Evolutionary conservation across 2,797 vertebrate genomes (phyloP), one percentile per base, ranked within the genome.

Genomic region (Astyanax mexicanus): DNA sequence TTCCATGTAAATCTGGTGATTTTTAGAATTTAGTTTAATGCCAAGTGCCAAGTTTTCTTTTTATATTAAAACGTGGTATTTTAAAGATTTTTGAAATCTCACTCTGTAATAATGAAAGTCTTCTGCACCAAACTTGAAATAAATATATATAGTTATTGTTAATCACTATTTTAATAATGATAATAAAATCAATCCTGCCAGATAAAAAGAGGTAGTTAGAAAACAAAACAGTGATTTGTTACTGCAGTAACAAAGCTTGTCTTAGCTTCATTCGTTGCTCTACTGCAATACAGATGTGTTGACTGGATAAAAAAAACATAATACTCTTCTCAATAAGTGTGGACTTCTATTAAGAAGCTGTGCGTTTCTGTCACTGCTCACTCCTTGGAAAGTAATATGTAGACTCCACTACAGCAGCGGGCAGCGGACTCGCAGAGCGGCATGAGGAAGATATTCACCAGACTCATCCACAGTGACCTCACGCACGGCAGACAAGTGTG

Each of bases 401-500:
- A 85, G 3, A 94, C 84, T 23, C 89, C 85, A 54, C 88, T 89
- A 86, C 81, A 89, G 65, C 91, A 92, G 58, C 88, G 92, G 4
- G 93, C 90, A 13, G 91, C 37, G 25, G 92, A 94, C 19, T 69
- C 23, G 54, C 89, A 94, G 47, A 94, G 72, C 0, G 94, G 94
- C 35, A 89, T 38, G 13, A 95, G 79, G 74, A 93, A 85, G 45
- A 85, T 80, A 27, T 94, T 90, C 17, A 94, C 77, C 3, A 90
- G 32, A 74, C 89, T 93, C 44, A 89, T 73, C 79, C 92, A 95
- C 66, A 94, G 42, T 1, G 90, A 93, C 17, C 90, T 88, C 45
- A 94, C 74, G 25, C 92, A 93, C 11, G 94, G 93, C 40, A 93
- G 80, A 67, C 94, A 93, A 75, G 90, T 91, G 60, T 91, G 86